Conservation (phyloP, 2,797 vertebrate genomes). For the Trachurus trachurus region DNA sequence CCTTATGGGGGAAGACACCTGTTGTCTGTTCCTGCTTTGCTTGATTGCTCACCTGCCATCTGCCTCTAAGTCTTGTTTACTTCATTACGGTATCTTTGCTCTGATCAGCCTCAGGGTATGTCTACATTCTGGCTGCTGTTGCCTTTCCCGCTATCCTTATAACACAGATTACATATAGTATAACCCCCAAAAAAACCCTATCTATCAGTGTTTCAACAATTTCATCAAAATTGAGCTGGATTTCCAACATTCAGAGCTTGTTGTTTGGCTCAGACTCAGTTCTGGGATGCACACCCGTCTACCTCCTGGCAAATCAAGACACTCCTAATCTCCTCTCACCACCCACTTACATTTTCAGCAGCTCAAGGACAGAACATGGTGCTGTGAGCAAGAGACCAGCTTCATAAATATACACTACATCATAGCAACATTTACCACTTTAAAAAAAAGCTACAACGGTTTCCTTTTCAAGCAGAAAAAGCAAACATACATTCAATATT, state of each 20-base stretch:
- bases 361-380: slow-evolving; percentile 13
- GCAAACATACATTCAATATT: background rate
- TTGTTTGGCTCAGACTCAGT: slow-evolving; percentile 18
- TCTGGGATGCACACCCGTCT: slow-evolving; percentile 18
- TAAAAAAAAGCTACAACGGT: slow-evolving; percentile 6
- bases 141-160: too few relatives aligned
- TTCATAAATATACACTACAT: background rate
- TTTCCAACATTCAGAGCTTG: slow-evolving; percentile 11
- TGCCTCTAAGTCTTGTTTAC: too few relatives aligned
- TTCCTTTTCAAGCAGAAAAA: background rate
- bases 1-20: too few relatives aligned
- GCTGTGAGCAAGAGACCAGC: slow-evolving; percentile 12
- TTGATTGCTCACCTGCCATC: too few relatives aligned
- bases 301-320: slow-evolving; percentile 23
- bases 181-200: background rate
- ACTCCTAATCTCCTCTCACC: slow-evolving; percentile 44
- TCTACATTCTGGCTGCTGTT: too few relatives aligned
- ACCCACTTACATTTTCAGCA: slow-evolving; percentile 34
- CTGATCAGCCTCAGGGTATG: background rate
- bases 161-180: too few relatives aligned
- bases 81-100: too few relatives aligned
- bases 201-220: slow-evolving; percentile 5
- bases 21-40: too few relatives aligned
- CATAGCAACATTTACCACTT: background rate
- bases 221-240: slow-evolving; percentile 9